phyloP scores from a whole-genome alignment of 2,888 invertebrate species.

The Abscondita cerata region DNA sequence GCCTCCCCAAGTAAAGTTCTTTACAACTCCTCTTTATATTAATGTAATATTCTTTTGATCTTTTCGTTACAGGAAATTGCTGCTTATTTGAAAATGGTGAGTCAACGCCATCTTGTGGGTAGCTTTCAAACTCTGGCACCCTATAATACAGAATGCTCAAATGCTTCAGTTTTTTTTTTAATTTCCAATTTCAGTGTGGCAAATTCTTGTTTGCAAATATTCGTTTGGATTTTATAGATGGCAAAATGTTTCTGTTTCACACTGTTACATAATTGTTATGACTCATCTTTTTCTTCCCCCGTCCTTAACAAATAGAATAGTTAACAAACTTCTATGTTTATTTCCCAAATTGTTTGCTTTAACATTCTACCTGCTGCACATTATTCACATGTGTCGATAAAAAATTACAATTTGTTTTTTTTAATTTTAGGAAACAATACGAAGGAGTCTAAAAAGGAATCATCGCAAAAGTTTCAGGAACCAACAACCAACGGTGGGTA shows the following conservation, averaged over 20 bases:
- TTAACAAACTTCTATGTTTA: too few relatives aligned
- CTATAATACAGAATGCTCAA: not conserved
- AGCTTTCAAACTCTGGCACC: conserved; percentile 15
- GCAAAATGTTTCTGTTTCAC: not conserved
- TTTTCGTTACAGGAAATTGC: conserved; percentile 35
- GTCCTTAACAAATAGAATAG: not conserved
- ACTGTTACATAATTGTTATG: not conserved
- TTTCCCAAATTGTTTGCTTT: too few relatives aligned
- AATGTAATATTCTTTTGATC: conserved; percentile 19
- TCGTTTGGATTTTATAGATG: not conserved
- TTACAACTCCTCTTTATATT: not conserved
- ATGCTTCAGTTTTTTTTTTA: not conserved
- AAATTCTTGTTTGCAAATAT: not conserved
- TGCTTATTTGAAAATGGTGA: conserved; percentile 35
- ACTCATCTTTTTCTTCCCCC: conserved; percentile 3
- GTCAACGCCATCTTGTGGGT: conserved; percentile 27
- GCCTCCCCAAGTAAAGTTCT: not conserved
- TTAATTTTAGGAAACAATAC: conserved; percentile 74
- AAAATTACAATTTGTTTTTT: conserved; percentile 17
- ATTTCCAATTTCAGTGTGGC: not conserved
- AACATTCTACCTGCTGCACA: too few relatives aligned
- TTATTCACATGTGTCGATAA: too few relatives aligned
- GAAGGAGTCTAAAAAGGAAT: conserved; percentile 70
- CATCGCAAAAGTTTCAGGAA: conserved; percentile 71
- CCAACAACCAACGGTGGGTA: conserved; percentile 63